These are phyloP conservation scores for Epizoanthus rinbou DNA, from an alignment of 92 coral and sea anemone genomes.

Conservation along the genomic window DNA sequence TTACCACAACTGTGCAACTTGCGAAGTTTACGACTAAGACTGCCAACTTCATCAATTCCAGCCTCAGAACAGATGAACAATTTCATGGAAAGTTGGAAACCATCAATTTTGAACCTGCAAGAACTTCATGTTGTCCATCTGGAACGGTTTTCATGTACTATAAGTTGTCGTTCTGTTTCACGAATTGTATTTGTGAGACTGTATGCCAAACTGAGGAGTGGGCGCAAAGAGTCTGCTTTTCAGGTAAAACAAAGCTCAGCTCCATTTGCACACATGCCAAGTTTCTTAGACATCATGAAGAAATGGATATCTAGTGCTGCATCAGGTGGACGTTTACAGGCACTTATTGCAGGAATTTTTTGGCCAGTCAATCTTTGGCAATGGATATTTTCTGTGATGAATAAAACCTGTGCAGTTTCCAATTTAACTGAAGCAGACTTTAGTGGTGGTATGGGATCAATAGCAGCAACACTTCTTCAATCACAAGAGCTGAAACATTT, in stretches of 20 bases:
- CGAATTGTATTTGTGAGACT: constrained; percentile 7
- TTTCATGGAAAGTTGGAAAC: constrained; percentile 18
- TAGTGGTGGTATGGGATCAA: neutral
- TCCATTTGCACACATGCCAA: neutral
- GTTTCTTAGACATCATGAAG: constrained; percentile 3
- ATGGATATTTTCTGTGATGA: neutral
- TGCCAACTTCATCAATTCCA: neutral
- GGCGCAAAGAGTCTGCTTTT: neutral
- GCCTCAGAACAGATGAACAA: constrained; percentile 4
- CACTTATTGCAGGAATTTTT: neutral
- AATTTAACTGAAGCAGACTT: constrained; percentile 20
- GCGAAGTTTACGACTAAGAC: constrained; percentile 3
- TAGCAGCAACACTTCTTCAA: neutral
- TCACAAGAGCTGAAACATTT: neutral
- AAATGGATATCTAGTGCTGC: neutral
- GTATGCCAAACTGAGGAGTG: neutral
- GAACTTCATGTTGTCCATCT: constrained; percentile 13
- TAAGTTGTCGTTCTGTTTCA: neutral
- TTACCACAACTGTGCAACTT: constrained; percentile 10
- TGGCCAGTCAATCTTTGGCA: neutral
- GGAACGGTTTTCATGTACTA: neutral
- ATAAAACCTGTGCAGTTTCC: neutral
- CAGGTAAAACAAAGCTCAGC: neutral
- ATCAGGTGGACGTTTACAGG: neutral
- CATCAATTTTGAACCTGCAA: constrained; percentile 14